Conservation (phyloP, 2,113 vertebrate genomes). For the Prunella himalayana region DNA sequence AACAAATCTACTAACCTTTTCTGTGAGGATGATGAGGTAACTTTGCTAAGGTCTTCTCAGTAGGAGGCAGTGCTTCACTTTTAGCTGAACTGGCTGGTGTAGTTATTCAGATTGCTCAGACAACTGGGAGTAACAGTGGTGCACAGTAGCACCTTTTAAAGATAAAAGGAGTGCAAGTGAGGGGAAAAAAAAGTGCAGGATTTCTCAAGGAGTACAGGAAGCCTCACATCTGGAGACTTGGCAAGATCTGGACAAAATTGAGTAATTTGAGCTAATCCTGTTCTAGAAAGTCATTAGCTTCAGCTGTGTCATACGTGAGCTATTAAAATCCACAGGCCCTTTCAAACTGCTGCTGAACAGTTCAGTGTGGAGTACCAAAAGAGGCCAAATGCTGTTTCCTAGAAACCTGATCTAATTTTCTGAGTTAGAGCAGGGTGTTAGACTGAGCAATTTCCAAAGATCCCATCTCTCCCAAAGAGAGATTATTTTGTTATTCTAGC, state of each 20-base stretch:
- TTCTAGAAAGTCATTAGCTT: conserved; percentile 20
- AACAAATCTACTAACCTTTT: background rate
- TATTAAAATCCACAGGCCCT: background rate
- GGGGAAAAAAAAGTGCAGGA: background rate
- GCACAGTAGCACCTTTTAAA: background rate
- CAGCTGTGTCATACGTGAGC: background rate
- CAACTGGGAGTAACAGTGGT: background rate
- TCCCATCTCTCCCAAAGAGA: background rate
- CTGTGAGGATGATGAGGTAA: background rate
- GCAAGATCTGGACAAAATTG: background rate
- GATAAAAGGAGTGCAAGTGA: background rate
- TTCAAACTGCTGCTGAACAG: background rate
- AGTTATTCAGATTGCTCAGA: background rate
- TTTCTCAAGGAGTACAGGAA: conserved; percentile 20
- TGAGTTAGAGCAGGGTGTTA: background rate
- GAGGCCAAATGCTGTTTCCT: background rate
- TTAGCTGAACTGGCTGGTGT: background rate
- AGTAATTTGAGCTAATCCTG: conserved; percentile 4
- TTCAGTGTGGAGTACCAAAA: background rate
- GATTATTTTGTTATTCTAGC: background rate
- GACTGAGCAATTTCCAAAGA: background rate
- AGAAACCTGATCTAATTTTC: background rate
- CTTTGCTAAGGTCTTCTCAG: background rate
- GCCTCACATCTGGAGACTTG: conserved; percentile 15
- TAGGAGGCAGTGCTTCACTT: background rate